Base-by-base conservation (phyloP, 2,888 invertebrate species). In the Tachina lurida region DNA sequence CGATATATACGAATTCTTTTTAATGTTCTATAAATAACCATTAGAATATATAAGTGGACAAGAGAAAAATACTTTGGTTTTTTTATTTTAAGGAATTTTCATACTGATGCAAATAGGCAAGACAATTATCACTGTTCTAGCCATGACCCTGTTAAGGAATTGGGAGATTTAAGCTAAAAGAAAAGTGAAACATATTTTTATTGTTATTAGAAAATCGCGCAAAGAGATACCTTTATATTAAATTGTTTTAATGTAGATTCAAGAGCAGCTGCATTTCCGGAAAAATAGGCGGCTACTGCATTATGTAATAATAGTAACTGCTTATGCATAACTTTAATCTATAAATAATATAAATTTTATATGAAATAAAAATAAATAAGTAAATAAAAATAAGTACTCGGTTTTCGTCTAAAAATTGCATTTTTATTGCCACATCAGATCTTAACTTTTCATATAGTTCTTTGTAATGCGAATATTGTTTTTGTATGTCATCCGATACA, bases 291-390 rank as follows among this genome's bases (percentile, higher is more conserved):
- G 47, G 98, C 97, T 82, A 98, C 96, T 2, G 99, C 99, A 93
- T 98, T 98, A 93, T 99, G 98, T 93, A 99, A 97, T 89, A 99
- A 93, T 78, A 98, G 94, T 87, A 99, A 94, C 93, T 99, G 99
- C 93, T 99, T 99, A 93, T 98, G 98, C 98, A 99, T 98, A 89
- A 99, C 98, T 93, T 99, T 98, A 90, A 98, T 97, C 98, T 99
- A 93, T 85, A 63, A 54, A 70, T n/a, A 39, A 47, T 19, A 41
- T 41, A 10, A 0, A 17, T 47, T 49, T 68, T 58, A 41, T 10
- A n/a, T 3, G 10, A 31, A 12, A 62, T 19, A 19, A 15, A 73
- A 19, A 7, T 17, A 45, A 45, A 15, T 10, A 22, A 60, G 31
- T 31, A 31, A 47, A 15, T 58, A 10, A 17, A 10, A 17, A 13